phyloP scores from a whole-genome alignment of 2,113 vertebrate species.

The Malaclemys terrapin region DNA sequence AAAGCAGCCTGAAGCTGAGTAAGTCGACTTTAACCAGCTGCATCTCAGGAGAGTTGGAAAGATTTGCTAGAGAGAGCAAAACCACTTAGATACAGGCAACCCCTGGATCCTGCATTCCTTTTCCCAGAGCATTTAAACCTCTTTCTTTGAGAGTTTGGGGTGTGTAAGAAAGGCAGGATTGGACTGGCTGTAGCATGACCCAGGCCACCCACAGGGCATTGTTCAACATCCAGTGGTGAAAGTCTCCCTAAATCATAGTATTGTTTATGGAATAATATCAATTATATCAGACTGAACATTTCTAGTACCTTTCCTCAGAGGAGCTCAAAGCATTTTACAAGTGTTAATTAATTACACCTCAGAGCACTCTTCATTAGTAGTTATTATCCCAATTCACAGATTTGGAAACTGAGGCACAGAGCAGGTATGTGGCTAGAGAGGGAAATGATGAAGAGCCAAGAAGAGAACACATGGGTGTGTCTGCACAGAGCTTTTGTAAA shows the following conservation, averaged over 20 bases:
- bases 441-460: neutral
- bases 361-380: neutral
- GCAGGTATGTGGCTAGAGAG: rapidly evolving
- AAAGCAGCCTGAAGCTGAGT: neutral
- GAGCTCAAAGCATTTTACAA: neutral
- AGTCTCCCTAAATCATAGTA: neutral
- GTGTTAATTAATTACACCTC: neutral
- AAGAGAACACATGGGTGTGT: rapidly evolving
- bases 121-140: neutral
- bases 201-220: neutral
- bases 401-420: neutral
- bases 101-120: rapidly evolving
- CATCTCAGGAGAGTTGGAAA: neutral
- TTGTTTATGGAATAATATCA: neutral
- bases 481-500: rapidly evolving
- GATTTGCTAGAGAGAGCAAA: neutral
- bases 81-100: neutral
- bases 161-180: neutral
- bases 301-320: neutral
- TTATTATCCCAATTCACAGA: rapidly evolving
- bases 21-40: neutral
- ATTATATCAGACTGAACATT: rapidly evolving
- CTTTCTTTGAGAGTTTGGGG: neutral
- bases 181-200: neutral
- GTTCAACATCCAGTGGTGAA: neutral